Base-by-base conservation (phyloP, 2,113 vertebrate species). In the Cyprinodon brontotheroides region DNA sequence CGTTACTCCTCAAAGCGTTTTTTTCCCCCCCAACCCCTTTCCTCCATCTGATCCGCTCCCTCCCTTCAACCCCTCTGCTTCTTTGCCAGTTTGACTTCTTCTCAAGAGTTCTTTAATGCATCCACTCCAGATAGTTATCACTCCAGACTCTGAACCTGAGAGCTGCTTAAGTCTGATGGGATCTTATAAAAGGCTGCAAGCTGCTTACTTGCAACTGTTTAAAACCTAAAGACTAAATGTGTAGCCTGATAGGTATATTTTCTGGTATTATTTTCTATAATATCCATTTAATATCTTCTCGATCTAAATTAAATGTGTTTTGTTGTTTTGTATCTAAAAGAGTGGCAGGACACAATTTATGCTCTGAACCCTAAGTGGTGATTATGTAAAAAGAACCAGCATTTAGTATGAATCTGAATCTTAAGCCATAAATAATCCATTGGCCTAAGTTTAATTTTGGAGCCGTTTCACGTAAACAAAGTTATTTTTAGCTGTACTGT, bases 1-100 rank as follows among this genome's bases (percentile, higher is more conserved):
- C 87, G 86, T 91, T 89, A 86, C 90, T 91, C 84, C 87, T 94
- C 91, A 92, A 89, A 89, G 84, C 84, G 61, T 90, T 89, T 87
- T 85, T 87, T 29, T 29, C 1, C 29, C 29, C 29, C 29, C 87
- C 82, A 84, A 83, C 82, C 86, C 86, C 66, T n/a, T 84, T 88
- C 73, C 78, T 80, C 81, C 77, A 75, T 70, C 64, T 75, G 68
- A 61, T 43, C 83, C 84, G 82, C 84, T 70, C 77, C 78, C 70
- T 68, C 72, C 72, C 78, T 61, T 82, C 68, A 76, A 68, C 74
- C 83, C 83, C 85, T 87, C 84, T 84, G 66, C 74, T 60, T 90
- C 81, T 79, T 69, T 83, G 83, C 80, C 86, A 78, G 72, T 87
- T 84, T 86, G 75, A 77, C 68, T 82, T 84, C 61, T 60, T 89